Conservation (phyloP, 2,113 vertebrate species). For the Cebus imitator region DNA sequence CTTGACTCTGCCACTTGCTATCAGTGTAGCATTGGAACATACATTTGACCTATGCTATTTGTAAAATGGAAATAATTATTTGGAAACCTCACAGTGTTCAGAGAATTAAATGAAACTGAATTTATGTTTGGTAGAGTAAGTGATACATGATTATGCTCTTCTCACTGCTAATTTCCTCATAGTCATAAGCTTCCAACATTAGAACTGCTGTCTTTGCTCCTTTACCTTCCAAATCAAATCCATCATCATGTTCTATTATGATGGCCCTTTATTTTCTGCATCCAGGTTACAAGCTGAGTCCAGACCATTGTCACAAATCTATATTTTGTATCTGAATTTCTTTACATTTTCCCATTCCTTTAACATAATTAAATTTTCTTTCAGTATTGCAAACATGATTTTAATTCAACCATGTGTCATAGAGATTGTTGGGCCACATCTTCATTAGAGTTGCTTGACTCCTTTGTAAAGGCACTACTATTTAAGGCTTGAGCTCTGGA, state of each 20-base stretch:
- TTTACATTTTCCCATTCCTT: neutral
- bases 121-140: neutral
- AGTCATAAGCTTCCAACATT: neutral
- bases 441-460: neutral
- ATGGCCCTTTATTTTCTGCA: neutral
- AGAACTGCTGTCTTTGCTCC: neutral
- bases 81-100: neutral
- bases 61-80: neutral
- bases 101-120: neutral
- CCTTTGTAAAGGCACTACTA: neutral
- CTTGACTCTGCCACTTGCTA: neutral
- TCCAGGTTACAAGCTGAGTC: neutral
- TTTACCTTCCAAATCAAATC: neutral
- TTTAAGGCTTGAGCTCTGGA: neutral
- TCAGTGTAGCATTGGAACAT: neutral
- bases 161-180: neutral
- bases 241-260: neutral
- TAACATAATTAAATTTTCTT: neutral
- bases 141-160: neutral
- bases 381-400: neutral
- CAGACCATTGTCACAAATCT: neutral
- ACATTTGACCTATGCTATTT: neutral
- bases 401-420: neutral
- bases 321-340: neutral
- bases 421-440: neutral